phyloP scores from a whole-genome alignment of 92 coral and sea anemone genomes.

The Chrysogorgia sp. region DNA sequence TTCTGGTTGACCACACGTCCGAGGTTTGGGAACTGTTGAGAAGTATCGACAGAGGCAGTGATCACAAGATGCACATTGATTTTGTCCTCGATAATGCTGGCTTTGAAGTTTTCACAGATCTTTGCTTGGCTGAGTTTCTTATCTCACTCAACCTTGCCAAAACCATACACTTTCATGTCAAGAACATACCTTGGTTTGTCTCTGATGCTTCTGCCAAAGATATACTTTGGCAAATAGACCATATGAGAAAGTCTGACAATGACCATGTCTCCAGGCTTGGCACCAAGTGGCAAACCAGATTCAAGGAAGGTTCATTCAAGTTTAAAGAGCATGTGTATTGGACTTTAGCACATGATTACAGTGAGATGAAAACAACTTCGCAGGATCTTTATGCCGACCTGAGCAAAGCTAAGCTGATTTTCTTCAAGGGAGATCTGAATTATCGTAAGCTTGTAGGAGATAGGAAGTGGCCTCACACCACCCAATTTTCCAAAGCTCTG shows the following conservation, averaged over 20 bases:
- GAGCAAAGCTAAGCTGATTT: constrained; percentile 74
- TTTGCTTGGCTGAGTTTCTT: constrained; percentile 88
- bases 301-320: constrained; percentile 77
- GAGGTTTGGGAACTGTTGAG: constrained; percentile 70
- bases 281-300: constrained; percentile 67
- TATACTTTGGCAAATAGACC: constrained; percentile 68
- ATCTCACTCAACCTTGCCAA: constrained; percentile 71
- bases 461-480: constrained; percentile 90
- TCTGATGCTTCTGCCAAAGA: constrained; percentile 84
- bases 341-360: constrained; percentile 85
- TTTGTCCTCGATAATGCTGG: constrained; percentile 97
- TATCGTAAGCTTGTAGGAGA: constrained; percentile 97
- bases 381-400: constrained; percentile 77
- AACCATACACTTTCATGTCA: constrained; percentile 75
- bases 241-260: constrained; percentile 68
- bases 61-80: constrained; percentile 69
- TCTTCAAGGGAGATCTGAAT: constrained; percentile 95
- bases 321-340: constrained; percentile 73
- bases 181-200: constrained; percentile 97
- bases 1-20: constrained; percentile 75
- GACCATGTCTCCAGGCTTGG: constrained; percentile 70
- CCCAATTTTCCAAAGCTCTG: constrained; percentile 73
- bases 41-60: constrained; percentile 27
- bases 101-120: constrained; percentile 91
- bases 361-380: constrained; percentile 67